These are phyloP conservation scores for Anolis carolinensis DNA, from an alignment of 2,113 vertebrate genomes.

Conservation along the genomic window DNA sequence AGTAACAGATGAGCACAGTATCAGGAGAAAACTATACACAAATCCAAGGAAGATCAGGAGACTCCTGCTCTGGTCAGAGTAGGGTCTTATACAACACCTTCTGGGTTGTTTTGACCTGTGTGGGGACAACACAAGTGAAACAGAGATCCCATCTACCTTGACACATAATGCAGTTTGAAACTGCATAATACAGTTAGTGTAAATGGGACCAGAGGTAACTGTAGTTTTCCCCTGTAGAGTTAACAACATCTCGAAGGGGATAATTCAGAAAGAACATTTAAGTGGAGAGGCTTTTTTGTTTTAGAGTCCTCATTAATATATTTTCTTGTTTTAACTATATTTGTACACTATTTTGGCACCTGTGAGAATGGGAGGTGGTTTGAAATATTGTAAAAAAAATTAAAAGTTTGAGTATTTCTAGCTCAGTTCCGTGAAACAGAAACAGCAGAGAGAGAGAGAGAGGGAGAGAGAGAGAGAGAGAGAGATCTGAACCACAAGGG, in stretches of 20 bases:
- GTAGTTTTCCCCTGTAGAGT: not conserved
- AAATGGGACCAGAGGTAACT: not conserved
- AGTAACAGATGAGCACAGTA: no score
- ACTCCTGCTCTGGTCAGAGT: not conserved
- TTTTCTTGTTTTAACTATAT: not conserved
- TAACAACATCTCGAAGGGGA: not conserved
- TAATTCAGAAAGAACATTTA: not conserved
- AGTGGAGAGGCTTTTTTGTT: not conserved
- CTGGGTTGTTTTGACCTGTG: not conserved
- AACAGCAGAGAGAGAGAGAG: no score
- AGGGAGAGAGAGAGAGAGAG: no score
- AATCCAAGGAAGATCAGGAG: not conserved
- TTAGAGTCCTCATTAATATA: not conserved
- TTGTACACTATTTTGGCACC: not conserved
- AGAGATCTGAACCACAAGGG: not conserved
- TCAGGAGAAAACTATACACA: no score
- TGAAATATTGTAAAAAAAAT: not conserved
- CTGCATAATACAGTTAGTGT: no score
- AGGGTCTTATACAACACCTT: not conserved
- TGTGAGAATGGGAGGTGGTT: not conserved
- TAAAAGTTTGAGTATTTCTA: not conserved
- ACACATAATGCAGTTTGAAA: no score
- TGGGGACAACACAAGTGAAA: not conserved
- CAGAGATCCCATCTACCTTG: no score
- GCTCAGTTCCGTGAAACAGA: no score